These are phyloP conservation scores for Saturnia japonica DNA, from an alignment of 2,888 invertebrate genomes.

Conservation along the genomic window DNA sequence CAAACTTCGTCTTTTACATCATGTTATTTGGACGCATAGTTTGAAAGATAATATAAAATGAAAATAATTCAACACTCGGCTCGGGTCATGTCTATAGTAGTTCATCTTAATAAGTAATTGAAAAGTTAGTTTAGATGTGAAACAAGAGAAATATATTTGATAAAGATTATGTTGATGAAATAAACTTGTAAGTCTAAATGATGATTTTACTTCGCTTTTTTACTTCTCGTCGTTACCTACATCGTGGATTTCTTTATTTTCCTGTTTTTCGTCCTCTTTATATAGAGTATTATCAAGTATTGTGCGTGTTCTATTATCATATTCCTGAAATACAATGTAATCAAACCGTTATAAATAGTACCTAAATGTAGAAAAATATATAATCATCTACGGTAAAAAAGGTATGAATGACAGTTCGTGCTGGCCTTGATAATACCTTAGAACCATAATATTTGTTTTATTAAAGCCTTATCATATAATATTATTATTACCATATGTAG, in stretches of 20 bases:
- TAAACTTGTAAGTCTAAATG: not conserved
- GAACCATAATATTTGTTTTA: not conserved
- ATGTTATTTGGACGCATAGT: too few relatives aligned
- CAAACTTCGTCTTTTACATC: too few relatives aligned
- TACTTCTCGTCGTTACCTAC: not conserved
- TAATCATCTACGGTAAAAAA: not conserved
- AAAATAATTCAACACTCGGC: too few relatives aligned
- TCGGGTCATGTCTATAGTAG: too few relatives aligned
- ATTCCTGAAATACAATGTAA: not conserved
- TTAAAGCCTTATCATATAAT: not conserved
- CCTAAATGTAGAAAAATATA: not conserved
- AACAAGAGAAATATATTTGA: too few relatives aligned
- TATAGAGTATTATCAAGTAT: not conserved
- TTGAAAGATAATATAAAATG: too few relatives aligned
- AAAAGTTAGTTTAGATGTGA: too few relatives aligned
- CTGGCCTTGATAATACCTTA: not conserved
- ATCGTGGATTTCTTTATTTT: not conserved
- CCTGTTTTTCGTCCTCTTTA: not conserved
- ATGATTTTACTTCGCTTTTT: not conserved
- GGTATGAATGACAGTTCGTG: not conserved
- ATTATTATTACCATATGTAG: not conserved
- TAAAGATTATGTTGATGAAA: too few relatives aligned
- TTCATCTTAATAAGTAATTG: too few relatives aligned
- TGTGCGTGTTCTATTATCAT: not conserved
- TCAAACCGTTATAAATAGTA: not conserved